Evolutionary conservation across 2,113 vertebrate genomes (phyloP).

Genomic region (Trinectes maculatus): DNA sequence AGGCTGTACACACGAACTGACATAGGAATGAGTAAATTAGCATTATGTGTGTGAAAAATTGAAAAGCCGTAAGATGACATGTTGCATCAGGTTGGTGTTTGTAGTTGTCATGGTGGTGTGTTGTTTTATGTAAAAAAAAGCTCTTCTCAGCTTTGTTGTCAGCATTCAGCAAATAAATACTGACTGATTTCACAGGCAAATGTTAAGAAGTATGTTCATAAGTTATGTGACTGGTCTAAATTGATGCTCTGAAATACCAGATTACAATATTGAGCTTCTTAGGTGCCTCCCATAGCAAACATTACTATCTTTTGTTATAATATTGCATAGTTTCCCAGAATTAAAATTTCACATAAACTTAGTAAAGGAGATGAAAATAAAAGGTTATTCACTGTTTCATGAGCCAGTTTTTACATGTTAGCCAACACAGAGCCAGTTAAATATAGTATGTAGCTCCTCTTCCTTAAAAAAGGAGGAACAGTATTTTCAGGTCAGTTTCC

Average conservation of each 20-base stretch:
- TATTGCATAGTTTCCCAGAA: not conserved
- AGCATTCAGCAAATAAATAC: not conserved
- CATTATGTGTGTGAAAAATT: not conserved
- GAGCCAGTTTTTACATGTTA: not conserved
- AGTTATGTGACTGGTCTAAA: not conserved
- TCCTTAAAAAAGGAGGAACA: constrained; percentile 69
- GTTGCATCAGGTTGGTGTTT: not conserved
- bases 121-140: too few species aligned
- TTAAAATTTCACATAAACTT: not conserved
- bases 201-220: not conserved
- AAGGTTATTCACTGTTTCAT: constrained; percentile 16
- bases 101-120: not conserved
- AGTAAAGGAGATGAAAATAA: constrained; percentile 6
- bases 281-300: not conserved
- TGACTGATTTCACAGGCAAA: not conserved
- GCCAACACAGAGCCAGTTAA: constrained; percentile 35
- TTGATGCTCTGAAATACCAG: not conserved
- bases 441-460: constrained; percentile 50
- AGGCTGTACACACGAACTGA: not conserved
- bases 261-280: constrained; percentile 1
- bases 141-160: not conserved
- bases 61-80: not conserved
- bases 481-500: constrained; percentile 61
- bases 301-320: not conserved
- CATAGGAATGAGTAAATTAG: not conserved